Percentiles rank a stretch among this genome's conserved stretches.
These are phyloP conservation scores for Rhopalosiphum padi DNA, from an alignment of 1,140 invertebrate species.

Conservation along the genomic window DNA sequence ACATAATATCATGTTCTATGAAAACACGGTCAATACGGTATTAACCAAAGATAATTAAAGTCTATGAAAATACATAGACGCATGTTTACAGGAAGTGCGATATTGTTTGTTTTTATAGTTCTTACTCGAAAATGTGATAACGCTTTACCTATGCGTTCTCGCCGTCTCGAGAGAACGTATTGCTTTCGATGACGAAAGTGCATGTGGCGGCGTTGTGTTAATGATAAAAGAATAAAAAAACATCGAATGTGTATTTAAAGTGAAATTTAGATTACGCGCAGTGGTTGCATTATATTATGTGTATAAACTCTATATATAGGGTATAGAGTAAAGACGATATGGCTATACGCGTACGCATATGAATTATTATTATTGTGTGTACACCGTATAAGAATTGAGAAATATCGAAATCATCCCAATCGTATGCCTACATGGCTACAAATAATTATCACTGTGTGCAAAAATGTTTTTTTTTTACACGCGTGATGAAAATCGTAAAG, in stretches of 20 bases:
- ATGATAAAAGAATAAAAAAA: not conserved
- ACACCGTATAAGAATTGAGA: not conserved
- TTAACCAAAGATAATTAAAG: not conserved
- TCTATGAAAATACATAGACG: too few relatives aligned
- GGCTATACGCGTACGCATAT: not conserved
- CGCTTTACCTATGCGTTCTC: not conserved
- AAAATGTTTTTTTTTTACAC: not conserved
- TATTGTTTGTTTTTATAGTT: constrained; percentile 14
- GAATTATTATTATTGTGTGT: not conserved
- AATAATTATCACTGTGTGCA: not conserved
- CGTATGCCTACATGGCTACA: not conserved
- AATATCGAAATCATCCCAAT: not conserved
- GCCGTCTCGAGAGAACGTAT: not conserved
- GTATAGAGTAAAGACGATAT: not conserved
- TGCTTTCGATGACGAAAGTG: constrained; percentile 31
- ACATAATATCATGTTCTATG: not conserved
- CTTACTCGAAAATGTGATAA: constrained; percentile 19
- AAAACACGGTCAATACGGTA: constrained; percentile 25
- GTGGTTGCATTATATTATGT: not conserved
- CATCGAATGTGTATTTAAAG: not conserved
- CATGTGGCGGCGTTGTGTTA: too few relatives aligned
- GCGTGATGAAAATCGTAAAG: not conserved
- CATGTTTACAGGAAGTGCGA: constrained; percentile 35
- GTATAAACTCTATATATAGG: not conserved
- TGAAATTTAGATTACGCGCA: constrained; percentile 1